These are phyloP conservation scores for Isurus oxyrinchus DNA, from an alignment of 2,113 vertebrate genomes.

Conservation along the genomic window DNA sequence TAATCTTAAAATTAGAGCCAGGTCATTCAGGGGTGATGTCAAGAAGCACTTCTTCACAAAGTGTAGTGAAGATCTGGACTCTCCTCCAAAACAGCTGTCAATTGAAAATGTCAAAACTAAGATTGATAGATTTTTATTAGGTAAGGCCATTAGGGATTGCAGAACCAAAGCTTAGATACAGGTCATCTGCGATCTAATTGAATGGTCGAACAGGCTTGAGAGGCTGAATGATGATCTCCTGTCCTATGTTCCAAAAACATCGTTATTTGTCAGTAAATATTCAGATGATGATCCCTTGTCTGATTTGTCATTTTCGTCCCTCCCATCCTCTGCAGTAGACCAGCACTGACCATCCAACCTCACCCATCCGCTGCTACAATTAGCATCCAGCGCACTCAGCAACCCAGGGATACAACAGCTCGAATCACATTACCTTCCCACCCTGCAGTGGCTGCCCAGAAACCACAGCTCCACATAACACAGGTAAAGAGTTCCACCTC, in stretches of 20 bases:
- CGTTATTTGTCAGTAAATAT: not conserved
- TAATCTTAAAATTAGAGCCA: not conserved
- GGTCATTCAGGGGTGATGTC: not conserved
- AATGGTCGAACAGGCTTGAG: not conserved
- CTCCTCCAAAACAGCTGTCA: not conserved
- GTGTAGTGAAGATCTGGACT: not conserved
- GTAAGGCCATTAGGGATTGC: not conserved
- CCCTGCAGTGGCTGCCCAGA: slow-evolving; percentile 76
- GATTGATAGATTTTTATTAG: not conserved
- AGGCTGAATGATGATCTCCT: not conserved
- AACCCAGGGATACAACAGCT: slow-evolving; percentile 69
- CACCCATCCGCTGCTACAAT: slow-evolving; percentile 74
- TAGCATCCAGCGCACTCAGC: slow-evolving; percentile 82
- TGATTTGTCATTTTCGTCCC: not conserved
- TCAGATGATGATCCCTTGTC: not conserved
- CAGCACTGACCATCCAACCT: slow-evolving; percentile 80
- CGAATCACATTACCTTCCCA: slow-evolving; percentile 87
- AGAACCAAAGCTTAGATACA: not conserved
- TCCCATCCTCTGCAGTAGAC: slow-evolving; percentile 56
- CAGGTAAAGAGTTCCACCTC: slow-evolving; percentile 60
- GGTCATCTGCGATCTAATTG: not conserved
- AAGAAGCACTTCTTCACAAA: not conserved
- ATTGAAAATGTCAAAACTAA: not conserved
- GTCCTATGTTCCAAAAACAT: not conserved
- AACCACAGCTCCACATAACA: slow-evolving; percentile 84